Conservation (phyloP, 2,113 vertebrate species). For the Globicephala melas region DNA sequence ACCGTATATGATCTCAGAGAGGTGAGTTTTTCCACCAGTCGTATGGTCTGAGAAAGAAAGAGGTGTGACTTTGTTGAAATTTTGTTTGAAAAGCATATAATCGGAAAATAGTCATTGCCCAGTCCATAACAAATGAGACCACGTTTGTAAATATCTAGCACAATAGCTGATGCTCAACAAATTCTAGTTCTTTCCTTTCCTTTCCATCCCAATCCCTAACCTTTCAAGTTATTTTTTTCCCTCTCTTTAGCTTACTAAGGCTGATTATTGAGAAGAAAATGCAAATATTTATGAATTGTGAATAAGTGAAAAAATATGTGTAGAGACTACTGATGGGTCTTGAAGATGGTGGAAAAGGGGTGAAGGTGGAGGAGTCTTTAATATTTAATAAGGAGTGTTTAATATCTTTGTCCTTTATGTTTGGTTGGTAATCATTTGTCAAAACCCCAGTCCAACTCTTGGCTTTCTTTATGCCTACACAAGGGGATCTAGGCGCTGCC, state of each 20-base stretch:
- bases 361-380: background rate
- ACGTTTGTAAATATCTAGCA: background rate
- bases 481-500: background rate
- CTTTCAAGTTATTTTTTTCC: background rate
- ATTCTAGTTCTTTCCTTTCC: background rate
- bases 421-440: background rate
- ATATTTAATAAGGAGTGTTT: background rate
- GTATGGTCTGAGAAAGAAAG: background rate
- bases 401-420: background rate
- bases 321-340: background rate
- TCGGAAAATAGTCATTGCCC: background rate
- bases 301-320: background rate
- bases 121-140: background rate
- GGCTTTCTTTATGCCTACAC: background rate
- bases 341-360: background rate
- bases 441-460: background rate
- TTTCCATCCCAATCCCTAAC: background rate
- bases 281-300: background rate
- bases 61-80: background rate
- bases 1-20: conserved; percentile 85
- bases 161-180: background rate
- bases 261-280: background rate
- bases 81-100: background rate
- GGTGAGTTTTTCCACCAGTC: conserved; percentile 75
- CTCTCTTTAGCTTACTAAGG: background rate